A percentile compares a stretch with the other conserved stretches of the same genome.
These are phyloP conservation scores for Schizotus pectinicornis DNA, from an alignment of 2,888 invertebrate genomes.

Conservation along the genomic window DNA sequence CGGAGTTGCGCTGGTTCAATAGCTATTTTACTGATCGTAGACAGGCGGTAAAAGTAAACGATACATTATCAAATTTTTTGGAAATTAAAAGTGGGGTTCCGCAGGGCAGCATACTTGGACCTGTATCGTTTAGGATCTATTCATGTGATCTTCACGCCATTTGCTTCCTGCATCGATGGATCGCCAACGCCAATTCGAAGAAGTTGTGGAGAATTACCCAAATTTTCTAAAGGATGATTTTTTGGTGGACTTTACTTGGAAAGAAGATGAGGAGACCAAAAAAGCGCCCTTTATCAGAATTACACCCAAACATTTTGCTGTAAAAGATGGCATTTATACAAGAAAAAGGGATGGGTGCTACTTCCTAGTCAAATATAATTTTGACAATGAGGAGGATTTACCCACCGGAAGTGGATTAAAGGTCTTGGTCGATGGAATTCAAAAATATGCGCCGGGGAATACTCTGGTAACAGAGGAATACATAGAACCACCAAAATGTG, in stretches of 20 bases:
- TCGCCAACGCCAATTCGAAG: slow-evolving; percentile 11
- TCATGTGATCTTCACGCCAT: slow-evolving; percentile 4
- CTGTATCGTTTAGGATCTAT: no score
- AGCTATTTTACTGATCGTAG: no score
- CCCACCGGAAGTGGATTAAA: slow-evolving; percentile 19
- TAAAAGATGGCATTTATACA: slow-evolving; percentile 20
- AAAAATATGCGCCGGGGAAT: not conserved
- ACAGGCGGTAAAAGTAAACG: no score
- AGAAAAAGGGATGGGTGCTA: slow-evolving; percentile 17
- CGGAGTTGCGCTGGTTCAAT: no score
- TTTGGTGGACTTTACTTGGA: slow-evolving; percentile 12
- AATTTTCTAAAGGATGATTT: slow-evolving; percentile 12
- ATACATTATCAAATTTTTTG: no score
- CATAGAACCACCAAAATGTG: slow-evolving; percentile 8
- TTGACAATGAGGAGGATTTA: slow-evolving; percentile 9
- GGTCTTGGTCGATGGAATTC: slow-evolving; percentile 10
- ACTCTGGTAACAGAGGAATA: not conserved
- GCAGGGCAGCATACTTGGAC: no score
- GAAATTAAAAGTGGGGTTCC: no score
- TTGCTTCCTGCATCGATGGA: slow-evolving; percentile 9
- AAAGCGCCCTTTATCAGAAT: slow-evolving; percentile 21
- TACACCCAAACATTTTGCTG: slow-evolving; percentile 14
- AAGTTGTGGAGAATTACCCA: slow-evolving; percentile 20
- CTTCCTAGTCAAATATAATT: slow-evolving; percentile 19
- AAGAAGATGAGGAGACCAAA: slow-evolving; percentile 11